phyloP scores from a whole-genome alignment of 2,113 vertebrate genomes.

The Pelusios castaneus region DNA sequence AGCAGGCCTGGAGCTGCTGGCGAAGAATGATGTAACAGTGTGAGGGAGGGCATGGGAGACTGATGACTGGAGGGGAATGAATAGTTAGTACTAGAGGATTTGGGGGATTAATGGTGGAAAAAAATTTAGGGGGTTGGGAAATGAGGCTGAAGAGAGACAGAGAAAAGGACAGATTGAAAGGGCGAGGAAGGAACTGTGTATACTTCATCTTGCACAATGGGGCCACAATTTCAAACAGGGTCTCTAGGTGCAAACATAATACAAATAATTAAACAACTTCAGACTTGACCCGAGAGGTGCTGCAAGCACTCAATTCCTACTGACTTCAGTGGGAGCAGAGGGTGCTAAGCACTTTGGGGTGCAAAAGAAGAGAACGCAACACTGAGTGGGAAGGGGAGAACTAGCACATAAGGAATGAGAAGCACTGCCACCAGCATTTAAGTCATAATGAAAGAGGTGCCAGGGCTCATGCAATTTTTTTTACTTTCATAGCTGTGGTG shows the following conservation, averaged over 20 bases:
- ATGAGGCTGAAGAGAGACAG: neutral
- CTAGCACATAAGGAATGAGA: neutral
- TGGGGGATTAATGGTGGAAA: neutral
- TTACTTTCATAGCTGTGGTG: no score
- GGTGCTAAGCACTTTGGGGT: neutral
- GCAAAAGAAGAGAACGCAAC: neutral
- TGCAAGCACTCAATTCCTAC: neutral
- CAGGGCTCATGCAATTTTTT: no score
- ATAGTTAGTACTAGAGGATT: no score
- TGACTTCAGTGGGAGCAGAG: neutral
- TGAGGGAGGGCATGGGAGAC: neutral
- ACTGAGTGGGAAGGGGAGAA: neutral
- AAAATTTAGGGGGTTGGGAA: neutral
- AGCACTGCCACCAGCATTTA: neutral
- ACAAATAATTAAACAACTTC: neutral
- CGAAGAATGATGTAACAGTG: neutral
- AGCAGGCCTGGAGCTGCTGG: neutral
- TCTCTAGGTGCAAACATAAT: neutral
- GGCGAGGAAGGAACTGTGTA: neutral
- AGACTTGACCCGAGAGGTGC: neutral
- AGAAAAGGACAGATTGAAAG: neutral
- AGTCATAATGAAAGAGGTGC: no score
- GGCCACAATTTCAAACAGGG: neutral
- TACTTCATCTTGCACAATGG: neutral
- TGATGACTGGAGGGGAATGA: neutral